Evolutionary conservation across 2,113 vertebrate species (phyloP).

Genomic region (Tychaedon coryphoeus): DNA sequence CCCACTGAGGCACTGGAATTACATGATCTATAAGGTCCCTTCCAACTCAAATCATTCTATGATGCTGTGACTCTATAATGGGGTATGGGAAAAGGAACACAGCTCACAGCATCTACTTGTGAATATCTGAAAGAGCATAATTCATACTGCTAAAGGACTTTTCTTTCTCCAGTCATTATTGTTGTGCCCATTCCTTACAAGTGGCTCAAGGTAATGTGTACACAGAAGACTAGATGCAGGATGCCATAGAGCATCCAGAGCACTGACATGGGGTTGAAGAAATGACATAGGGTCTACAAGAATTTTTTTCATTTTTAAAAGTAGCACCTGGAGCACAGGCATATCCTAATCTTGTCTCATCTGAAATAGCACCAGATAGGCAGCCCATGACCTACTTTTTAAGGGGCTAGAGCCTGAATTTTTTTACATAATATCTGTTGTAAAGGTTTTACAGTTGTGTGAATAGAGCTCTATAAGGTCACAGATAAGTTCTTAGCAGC

Average conservation of each 20-base stretch:
- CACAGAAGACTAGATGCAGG: not conserved
- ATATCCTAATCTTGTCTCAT: not conserved
- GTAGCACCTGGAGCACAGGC: not conserved
- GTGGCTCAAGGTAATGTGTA: not conserved
- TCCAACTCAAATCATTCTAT: not conserved
- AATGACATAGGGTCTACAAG: not conserved
- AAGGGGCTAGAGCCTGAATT: not conserved
- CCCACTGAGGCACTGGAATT: not conserved
- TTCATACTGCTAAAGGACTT: rapidly evolving
- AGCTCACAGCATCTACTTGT: not conserved
- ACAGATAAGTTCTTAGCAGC: not conserved
- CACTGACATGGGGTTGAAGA: not conserved
- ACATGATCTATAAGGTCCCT: not conserved
- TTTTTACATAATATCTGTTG: not conserved
- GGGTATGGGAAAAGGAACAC: not conserved
- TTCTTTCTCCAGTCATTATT: not conserved
- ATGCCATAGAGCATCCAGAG: not conserved
- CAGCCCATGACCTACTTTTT: not conserved
- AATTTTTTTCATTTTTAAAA: not conserved
- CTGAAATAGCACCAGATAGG: not conserved
- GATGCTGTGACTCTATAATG: not conserved
- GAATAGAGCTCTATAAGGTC: not conserved
- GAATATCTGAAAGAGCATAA: not conserved
- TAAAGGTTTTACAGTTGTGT: not conserved
- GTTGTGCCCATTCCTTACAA: not conserved